A percentile compares a stretch with the other conserved stretches of the same genome.
Evolutionary conservation across 2,113 vertebrate genomes (phyloP).

Genomic region (Spea bombifrons): DNA sequence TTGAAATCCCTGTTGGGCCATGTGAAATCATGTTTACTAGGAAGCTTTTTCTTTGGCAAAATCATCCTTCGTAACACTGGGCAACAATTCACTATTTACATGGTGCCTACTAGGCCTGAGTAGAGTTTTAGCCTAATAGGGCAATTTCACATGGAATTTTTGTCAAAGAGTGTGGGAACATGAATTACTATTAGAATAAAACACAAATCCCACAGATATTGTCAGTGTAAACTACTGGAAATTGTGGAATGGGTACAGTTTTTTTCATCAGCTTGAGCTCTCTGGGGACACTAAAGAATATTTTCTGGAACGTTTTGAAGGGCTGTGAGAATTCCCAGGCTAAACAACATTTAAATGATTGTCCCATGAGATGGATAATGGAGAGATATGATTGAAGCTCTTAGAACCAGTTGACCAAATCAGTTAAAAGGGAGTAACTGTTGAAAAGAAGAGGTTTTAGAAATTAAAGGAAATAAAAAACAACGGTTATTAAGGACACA

Average conservation of each 20-base stretch:
- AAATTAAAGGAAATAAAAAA: too few species aligned
- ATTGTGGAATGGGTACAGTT: neutral
- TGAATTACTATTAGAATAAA: neutral
- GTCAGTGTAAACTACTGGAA: neutral
- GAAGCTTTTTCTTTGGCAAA: neutral
- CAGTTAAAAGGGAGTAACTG: neutral
- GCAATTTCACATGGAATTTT: neutral
- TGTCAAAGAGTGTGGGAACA: conserved; percentile 22
- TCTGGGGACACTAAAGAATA: neutral
- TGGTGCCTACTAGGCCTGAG: too few species aligned
- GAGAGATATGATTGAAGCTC: neutral
- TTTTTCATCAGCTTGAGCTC: neutral
- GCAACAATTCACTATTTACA: too few species aligned
- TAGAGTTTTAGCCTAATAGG: neutral
- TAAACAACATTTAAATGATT: neutral
- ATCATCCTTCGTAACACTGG: too few species aligned
- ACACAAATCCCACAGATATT: neutral
- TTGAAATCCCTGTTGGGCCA: too few species aligned
- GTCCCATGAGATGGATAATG: neutral
- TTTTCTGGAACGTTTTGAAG: conserved; percentile 5
- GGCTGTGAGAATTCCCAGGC: neutral
- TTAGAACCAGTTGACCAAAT: too few species aligned
- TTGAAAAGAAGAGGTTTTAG: neutral
- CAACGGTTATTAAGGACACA: too few species aligned
- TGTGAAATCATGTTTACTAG: neutral